These are phyloP conservation scores for Ganaspis brasiliensis DNA, from an alignment of 2,888 invertebrate genomes.

Conservation along the genomic window DNA sequence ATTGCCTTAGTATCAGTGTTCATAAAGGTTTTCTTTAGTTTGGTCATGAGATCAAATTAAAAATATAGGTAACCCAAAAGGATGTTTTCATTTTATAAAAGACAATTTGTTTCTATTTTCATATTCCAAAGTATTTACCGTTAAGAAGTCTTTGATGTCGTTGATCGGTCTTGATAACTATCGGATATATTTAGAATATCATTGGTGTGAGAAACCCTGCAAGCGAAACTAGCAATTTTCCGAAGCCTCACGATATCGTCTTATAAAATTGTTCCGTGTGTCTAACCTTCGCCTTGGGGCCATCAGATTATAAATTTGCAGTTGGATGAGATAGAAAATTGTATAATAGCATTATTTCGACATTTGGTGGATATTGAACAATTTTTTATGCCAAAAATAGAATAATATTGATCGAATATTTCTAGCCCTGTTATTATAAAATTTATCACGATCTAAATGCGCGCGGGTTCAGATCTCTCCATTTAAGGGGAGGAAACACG, in stretches of 20 bases:
- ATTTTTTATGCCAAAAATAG: too few relatives aligned
- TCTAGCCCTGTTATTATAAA: too few relatives aligned
- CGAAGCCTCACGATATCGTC: conserved; percentile 65
- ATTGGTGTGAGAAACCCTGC: conserved; percentile 65
- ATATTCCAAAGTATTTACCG: neutral
- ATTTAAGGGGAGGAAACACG: too few relatives aligned
- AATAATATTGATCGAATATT: too few relatives aligned
- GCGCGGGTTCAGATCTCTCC: too few relatives aligned
- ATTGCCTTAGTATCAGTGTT: too few relatives aligned
- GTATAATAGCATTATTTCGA: neutral
- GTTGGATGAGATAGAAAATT: conserved; percentile 4
- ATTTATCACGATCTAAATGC: too few relatives aligned
- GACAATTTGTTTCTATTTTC: neutral
- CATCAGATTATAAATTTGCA: conserved; percentile 16
- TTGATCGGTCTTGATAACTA: conserved; percentile 3
- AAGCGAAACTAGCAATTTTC: conserved; percentile 61
- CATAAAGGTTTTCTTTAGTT: too few relatives aligned
- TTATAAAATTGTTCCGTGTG: conserved; percentile 60
- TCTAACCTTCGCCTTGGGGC: conserved; percentile 66
- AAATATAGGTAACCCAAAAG: too few relatives aligned
- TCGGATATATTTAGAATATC: conserved; percentile 55
- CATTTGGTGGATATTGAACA: neutral
- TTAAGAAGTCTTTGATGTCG: conserved; percentile 6
- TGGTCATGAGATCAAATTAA: too few relatives aligned
- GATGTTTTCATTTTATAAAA: neutral